These are phyloP conservation scores for Trididemnum miniatum DNA, from an alignment of 23 tunicate genomes.

Conservation along the genomic window DNA sequence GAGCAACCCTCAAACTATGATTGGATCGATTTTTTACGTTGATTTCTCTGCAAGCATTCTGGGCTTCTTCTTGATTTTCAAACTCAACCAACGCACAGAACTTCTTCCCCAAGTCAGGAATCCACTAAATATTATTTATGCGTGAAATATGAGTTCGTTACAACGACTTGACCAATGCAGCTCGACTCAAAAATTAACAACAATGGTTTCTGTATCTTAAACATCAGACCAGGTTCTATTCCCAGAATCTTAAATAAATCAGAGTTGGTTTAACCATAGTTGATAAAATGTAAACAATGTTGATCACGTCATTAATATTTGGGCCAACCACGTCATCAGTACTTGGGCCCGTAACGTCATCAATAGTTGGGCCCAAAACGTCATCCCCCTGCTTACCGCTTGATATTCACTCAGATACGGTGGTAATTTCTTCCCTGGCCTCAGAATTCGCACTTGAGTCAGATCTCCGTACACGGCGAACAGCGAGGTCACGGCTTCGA, in stretches of 20 bases:
- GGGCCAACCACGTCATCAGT: too few relatives aligned
- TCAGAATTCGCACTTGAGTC: conserved; percentile 93
- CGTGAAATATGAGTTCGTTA: too few relatives aligned
- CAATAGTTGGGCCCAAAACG: too few relatives aligned
- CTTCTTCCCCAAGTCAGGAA: conserved; percentile 84
- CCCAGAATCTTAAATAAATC: too few relatives aligned
- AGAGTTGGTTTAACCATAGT: too few relatives aligned
- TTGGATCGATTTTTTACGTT: conserved; percentile 84
- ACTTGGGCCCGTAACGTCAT: too few relatives aligned
- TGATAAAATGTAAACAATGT: too few relatives aligned
- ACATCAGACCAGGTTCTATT: too few relatives aligned
- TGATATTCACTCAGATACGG: conserved; percentile 83
- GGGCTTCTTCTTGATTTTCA: conserved; percentile 94
- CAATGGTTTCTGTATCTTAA: too few relatives aligned
- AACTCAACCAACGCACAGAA: conserved; percentile 92
- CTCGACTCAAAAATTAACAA: too few relatives aligned
- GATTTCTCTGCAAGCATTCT: conserved; percentile 96
- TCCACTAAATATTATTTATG: conserved; percentile 91
- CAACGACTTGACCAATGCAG: too few relatives aligned
- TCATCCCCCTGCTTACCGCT: conserved; percentile 78
- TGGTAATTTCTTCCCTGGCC: conserved; percentile 83
- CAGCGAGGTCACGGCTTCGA: conserved; percentile 91
- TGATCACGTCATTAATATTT: too few relatives aligned
- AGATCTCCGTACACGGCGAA: conserved; percentile 83
- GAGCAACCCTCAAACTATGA: conserved; percentile 82